Evolutionary conservation across 2,888 invertebrate genomes (phyloP).

Genomic region (Conus canariensis): DNA sequence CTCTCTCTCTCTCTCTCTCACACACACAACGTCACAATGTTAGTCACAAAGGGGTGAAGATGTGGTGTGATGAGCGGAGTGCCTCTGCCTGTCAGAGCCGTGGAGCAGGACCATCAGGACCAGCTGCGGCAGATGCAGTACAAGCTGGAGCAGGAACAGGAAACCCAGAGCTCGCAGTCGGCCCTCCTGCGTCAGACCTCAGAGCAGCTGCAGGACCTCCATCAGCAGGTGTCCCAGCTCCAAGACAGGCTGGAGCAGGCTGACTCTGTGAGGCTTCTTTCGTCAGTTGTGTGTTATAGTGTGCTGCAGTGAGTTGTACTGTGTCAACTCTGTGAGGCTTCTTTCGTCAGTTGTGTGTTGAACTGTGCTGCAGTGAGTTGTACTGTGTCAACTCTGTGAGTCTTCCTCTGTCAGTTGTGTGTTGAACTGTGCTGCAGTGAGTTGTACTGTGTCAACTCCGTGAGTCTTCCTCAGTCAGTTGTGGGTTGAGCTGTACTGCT

Average conservation of each 20-base stretch:
- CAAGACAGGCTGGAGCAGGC: constrained; percentile 84
- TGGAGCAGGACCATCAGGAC: constrained; percentile 89
- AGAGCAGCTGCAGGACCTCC: constrained; percentile 85
- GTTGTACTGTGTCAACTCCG: too few species aligned
- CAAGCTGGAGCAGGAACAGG: constrained; percentile 87
- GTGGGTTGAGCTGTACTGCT: too few species aligned
- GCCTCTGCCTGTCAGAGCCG: constrained; percentile 78
- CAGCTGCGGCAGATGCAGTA: constrained; percentile 86
- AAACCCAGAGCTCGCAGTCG: constrained; percentile 83
- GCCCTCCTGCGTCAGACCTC: constrained; percentile 78
- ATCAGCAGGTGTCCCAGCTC: constrained; percentile 83
- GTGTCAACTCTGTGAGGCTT: background rate
- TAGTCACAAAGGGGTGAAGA: too few species aligned
- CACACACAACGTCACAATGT: background rate
- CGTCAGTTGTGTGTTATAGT: background rate
- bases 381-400: background rate
- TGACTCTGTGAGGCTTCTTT: constrained; percentile 77
- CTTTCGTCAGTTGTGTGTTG: background rate
- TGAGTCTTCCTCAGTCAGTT: too few species aligned
- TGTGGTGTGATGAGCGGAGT: too few species aligned
- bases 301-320: background rate
- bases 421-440: too few species aligned
- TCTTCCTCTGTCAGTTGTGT: background rate
- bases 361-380: too few species aligned
- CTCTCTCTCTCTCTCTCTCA: background rate